A percentile compares a stretch with the other conserved stretches of the same genome.
Evolutionary conservation across 2,797 vertebrate genomes (phyloP).

Genomic region (Chlorospingus semifuscus): DNA sequence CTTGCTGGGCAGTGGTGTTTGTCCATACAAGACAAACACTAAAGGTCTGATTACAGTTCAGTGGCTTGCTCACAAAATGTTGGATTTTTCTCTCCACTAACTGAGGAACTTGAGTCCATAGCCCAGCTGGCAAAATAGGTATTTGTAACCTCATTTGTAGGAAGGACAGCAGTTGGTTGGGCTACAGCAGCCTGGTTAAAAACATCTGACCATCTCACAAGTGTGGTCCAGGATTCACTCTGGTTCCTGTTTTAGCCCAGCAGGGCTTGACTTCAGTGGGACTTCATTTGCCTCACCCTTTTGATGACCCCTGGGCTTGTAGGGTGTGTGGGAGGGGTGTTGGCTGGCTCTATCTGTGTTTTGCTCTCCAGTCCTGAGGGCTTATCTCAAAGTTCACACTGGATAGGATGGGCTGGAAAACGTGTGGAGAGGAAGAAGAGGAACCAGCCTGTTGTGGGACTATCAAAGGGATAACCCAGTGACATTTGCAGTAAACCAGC

Average conservation of each 20-base stretch:
- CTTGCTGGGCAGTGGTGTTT: neutral
- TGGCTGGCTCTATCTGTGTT: neutral
- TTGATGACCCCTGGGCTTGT: neutral
- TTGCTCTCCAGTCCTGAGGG: neutral
- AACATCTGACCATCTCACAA: neutral
- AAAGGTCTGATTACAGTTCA: neutral
- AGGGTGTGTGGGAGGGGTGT: neutral
- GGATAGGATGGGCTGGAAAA: neutral
- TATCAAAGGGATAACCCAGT: accelerated
- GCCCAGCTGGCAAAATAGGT: neutral
- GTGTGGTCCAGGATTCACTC: neutral
- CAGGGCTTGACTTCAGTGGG: neutral
- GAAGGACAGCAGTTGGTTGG: neutral
- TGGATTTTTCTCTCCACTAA: neutral
- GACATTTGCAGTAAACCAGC: neutral
- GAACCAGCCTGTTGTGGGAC: neutral
- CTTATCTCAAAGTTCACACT: accelerated
- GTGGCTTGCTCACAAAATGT: neutral
- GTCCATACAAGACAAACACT: neutral
- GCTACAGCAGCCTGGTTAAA: neutral
- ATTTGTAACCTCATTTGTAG: neutral
- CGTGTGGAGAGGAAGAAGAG: neutral
- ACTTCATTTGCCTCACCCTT: neutral
- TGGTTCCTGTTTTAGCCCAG: neutral
- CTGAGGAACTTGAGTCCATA: neutral